phyloP scores from a whole-genome alignment of 1,140 invertebrate species.

The Zophobas atratus region DNA sequence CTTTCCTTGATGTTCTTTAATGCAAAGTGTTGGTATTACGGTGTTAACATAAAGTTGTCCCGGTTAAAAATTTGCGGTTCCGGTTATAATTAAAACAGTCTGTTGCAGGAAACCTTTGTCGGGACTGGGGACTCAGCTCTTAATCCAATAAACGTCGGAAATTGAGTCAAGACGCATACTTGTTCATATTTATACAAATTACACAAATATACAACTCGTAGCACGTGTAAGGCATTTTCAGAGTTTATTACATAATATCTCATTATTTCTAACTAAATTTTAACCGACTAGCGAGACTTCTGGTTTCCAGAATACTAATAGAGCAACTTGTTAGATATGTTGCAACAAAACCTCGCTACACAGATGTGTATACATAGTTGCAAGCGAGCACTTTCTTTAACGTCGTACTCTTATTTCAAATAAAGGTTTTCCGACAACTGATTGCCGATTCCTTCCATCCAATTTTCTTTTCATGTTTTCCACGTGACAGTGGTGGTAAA shows the following conservation, averaged over 20 bases:
- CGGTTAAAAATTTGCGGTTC: constrained; percentile 27
- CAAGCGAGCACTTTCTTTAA: constrained; percentile 8
- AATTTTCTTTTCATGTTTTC: constrained; percentile 39
- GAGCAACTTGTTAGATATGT: not conserved
- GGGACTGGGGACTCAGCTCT: constrained; percentile 5
- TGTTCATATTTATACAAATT: constrained; percentile 40
- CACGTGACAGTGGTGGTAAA: constrained; percentile 36
- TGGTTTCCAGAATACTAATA: constrained; percentile 20
- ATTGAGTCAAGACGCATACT: constrained; percentile 36
- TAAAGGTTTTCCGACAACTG: constrained; percentile 1
- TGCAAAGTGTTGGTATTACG: constrained; percentile 10
- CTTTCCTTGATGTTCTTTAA: constrained; percentile 26
- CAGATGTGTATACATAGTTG: constrained; percentile 15
- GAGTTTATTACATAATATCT: constrained; percentile 33
- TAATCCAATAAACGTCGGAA: constrained; percentile 33
- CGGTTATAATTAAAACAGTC: constrained; percentile 29
- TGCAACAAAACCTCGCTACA: not conserved
- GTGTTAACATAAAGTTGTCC: constrained; percentile 8
- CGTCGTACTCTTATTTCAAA: constrained; percentile 2
- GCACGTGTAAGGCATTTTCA: constrained; percentile 29
- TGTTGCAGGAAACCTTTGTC: constrained; percentile 35
- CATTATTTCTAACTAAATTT: constrained; percentile 34
- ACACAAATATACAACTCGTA: constrained; percentile 27
- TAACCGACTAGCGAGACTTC: not conserved
- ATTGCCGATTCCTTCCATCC: constrained; percentile 26